These are phyloP conservation scores for Napeogenes sylphis DNA, from an alignment of 2,888 invertebrate genomes.

Conservation along the genomic window DNA sequence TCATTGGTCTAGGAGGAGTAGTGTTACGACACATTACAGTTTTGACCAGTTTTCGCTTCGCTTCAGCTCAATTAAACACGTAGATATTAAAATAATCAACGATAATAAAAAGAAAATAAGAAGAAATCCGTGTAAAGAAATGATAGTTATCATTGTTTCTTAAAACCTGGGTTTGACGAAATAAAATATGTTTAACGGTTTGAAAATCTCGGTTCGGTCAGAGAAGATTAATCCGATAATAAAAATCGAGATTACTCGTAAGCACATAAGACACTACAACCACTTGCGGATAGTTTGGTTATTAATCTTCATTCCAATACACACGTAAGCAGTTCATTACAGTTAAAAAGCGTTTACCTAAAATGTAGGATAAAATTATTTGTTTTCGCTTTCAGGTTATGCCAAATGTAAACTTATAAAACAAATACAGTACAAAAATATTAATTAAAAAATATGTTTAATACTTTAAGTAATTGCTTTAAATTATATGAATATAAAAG, in stretches of 20 bases:
- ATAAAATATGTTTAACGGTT: conserved; percentile 8
- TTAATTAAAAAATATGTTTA: too few species aligned
- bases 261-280: conserved; percentile 32
- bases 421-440: too few species aligned
- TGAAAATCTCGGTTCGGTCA: conserved; percentile 23
- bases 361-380: too few species aligned
- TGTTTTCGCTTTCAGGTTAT: too few species aligned
- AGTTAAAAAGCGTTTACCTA: too few species aligned
- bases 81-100: conserved; percentile 19
- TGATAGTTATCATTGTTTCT: conserved; percentile 20
- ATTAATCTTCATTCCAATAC: conserved; percentile 1
- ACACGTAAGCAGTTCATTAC: not conserved
- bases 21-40: too few species aligned
- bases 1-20: too few species aligned
- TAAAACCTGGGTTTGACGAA: conserved; percentile 13
- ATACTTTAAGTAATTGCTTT: too few species aligned
- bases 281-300: not conserved
- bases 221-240: conserved; percentile 30
- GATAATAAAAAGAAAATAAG: conserved; percentile 9
- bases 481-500: not conserved
- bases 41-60: too few species aligned
- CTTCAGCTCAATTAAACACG: conserved; percentile 1
- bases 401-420: too few species aligned
- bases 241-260: conserved; percentile 37
- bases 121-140: conserved; percentile 13